Evolutionary conservation across 2,797 vertebrate species (phyloP).

Genomic region (Amblyraja radiata): DNA sequence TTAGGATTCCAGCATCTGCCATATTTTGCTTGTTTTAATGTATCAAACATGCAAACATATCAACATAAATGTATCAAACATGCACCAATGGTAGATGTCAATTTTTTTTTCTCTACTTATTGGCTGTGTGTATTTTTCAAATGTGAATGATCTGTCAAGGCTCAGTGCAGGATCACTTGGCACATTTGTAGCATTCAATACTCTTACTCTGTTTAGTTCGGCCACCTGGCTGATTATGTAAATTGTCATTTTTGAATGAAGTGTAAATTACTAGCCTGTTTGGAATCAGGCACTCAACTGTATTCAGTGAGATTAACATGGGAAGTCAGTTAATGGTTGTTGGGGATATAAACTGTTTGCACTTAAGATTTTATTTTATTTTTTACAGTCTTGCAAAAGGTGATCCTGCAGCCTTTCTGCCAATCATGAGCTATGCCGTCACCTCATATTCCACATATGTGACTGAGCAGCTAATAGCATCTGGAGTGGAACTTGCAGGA

Average conservation of each 20-base stretch:
- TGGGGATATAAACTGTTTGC: not conserved
- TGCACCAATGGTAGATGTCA: not conserved
- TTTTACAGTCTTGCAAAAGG: constrained; percentile 73
- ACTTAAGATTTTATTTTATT: not conserved
- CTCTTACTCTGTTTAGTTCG: not conserved
- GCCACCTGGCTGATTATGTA: not conserved
- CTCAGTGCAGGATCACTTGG: not conserved
- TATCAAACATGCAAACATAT: not conserved
- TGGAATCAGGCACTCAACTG: not conserved
- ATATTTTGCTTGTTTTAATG: not conserved
- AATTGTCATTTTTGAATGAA: constrained; percentile 22
- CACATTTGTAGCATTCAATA: not conserved
- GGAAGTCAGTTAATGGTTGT: not conserved
- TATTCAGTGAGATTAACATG: not conserved
- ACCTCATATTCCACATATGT: constrained; percentile 78
- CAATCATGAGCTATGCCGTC: constrained; percentile 78
- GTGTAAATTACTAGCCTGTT: not conserved
- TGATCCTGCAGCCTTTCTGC: constrained; percentile 75
- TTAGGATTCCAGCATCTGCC: too few species aligned
- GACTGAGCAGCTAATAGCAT: constrained; percentile 71
- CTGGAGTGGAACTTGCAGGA: constrained; percentile 69
- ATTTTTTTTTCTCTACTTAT: not conserved
- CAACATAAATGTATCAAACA: not conserved
- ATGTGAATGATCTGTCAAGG: not conserved
- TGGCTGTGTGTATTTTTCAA: too few species aligned